Evolutionary conservation across 35 echinoderm and acorn worm genomes (phyloP), one percentile per base, ranked within the genome.

Genomic region (Acanthaster planci): DNA sequence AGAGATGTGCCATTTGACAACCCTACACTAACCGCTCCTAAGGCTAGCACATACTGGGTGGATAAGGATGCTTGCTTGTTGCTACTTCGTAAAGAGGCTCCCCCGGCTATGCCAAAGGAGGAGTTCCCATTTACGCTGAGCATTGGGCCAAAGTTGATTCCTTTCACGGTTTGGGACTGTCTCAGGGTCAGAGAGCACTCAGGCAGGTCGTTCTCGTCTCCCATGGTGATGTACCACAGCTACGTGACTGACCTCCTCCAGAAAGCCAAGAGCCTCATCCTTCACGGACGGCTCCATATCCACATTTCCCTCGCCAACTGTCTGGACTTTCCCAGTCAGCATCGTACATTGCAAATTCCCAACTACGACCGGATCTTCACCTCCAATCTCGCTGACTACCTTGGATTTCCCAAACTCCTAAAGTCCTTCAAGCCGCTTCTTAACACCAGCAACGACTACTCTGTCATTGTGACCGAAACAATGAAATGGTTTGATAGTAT

Each of bases 141-240:
- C 51, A 78, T 89, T 9, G 31, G 1, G 14, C 21, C 79, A 32
- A 10, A 83, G 21, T 36, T 36, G 23, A 37, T 55, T 7, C 80
- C 87, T 52, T 89, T 76, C 51, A 31, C 64, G n/a, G 75, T 75
- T 5, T 89, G 87, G 87, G 87, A 89, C 40, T 89, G 75, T 32
- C 27, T 89, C 14, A 80, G 82, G 52, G 75, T 89, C 27, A 47
- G 53, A 54, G 52, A 58, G 23, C 27, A 26, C 18, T 2, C 17
- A 4, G 18, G 21, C 8, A 10, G 55, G 29, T 40, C 36, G 26
- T 22, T 22, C 21, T 44, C 81, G 54, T 80, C 78, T 21, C 51
- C 82, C 10, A 82, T 72, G 10, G 80, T 60, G 18, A 83, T 89
- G 87, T 89, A 80, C 29, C 79, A 89, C 42, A 78, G 18, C 21